These are phyloP conservation scores for Zaprionus ghesquierei DNA, from an alignment of 1,140 invertebrate species.

Conservation along the genomic window DNA sequence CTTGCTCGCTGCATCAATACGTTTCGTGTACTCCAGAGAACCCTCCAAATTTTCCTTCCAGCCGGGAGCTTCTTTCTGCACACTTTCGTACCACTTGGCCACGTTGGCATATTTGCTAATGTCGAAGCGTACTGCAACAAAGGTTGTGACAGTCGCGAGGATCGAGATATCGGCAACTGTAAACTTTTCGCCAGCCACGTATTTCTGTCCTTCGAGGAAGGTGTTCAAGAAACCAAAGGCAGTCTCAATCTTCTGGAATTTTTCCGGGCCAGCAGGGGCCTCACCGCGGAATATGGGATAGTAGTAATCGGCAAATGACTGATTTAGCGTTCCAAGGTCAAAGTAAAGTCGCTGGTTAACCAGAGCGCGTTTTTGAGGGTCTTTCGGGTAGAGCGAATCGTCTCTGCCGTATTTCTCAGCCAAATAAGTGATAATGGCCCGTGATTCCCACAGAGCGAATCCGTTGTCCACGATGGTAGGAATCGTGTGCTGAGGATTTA, in stretches of 20 bases:
- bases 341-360: conserved; percentile 90
- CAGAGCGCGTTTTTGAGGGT: conserved; percentile 86
- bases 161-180: conserved; percentile 89
- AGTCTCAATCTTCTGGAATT: conserved; percentile 85
- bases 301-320: conserved; percentile 85
- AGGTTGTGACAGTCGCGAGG: conserved; percentile 85
- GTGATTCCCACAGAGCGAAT: conserved; percentile 87
- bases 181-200: conserved; percentile 85
- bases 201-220: conserved; percentile 86
- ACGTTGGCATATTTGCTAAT: conserved; percentile 87
- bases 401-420: conserved; percentile 87
- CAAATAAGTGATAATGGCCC: conserved; percentile 88
- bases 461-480: conserved; percentile 87
- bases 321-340: conserved; percentile 87
- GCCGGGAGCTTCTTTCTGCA: conserved; percentile 87
- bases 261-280: conserved; percentile 84
- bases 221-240: conserved; percentile 86
- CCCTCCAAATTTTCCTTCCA: conserved; percentile 88
- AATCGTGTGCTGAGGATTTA: conserved; percentile 84
- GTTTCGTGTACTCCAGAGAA: conserved; percentile 56
- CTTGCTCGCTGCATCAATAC: neutral
- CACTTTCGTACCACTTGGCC: conserved; percentile 86
- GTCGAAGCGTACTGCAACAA: conserved; percentile 86
- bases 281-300: conserved; percentile 87
- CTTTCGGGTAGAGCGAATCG: conserved; percentile 87